Evolutionary conservation across 2,797 vertebrate species (phyloP), one percentile per base, ranked within the genome.

Genomic region (Nasua narica): DNA sequence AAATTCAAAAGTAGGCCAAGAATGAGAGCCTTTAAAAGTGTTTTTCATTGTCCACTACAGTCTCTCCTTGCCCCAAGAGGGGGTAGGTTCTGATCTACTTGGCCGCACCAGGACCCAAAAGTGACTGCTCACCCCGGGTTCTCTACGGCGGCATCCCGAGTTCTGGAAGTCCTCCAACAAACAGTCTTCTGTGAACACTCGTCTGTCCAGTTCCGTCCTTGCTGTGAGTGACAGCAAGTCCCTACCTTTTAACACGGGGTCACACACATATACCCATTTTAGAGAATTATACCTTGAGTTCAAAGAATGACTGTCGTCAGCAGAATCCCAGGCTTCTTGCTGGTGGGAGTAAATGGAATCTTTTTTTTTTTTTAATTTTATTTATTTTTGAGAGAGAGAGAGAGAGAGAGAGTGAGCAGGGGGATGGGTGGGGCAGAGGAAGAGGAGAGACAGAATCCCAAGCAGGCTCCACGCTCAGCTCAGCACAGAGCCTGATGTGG

Each of bases 1-100:
- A 77, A 94, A 95, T 87, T 94, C 48, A 87, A 62, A 89, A 90
- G 29, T 72, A 87, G 52, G 52, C 32, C 35, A 46, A 46, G 37
- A 52, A 21, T 32, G 46, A 83, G 46, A 86, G 18, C 7, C 18
- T 69, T 91, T 58, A 32, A 54, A 50, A 37, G 12, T 54, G 13
- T 48, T 29, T 16, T 15, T 27, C 25, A 7, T 67, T 0, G 0
- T 62, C 11, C 62, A 3, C 60, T 50, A 4, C 1, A 43, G 19
- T 15, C 19, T 54, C 13, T 52, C 48, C 48, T 93, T 79, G 23
- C 15, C 46, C 48, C 12, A 35, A 46, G 76, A 78, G 25, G 9
- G 9, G 5, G 1, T 16, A 1, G 67, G 13, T 58, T 52, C 35
- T 0, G 58, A n/a, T 21, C 1, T 2, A 35, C 15, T 25, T n/a